Percentiles rank a stretch among this genome's conserved stretches.
Conservation (phyloP, 1,140 invertebrate species). For the Neotoxoptera formosana region DNA sequence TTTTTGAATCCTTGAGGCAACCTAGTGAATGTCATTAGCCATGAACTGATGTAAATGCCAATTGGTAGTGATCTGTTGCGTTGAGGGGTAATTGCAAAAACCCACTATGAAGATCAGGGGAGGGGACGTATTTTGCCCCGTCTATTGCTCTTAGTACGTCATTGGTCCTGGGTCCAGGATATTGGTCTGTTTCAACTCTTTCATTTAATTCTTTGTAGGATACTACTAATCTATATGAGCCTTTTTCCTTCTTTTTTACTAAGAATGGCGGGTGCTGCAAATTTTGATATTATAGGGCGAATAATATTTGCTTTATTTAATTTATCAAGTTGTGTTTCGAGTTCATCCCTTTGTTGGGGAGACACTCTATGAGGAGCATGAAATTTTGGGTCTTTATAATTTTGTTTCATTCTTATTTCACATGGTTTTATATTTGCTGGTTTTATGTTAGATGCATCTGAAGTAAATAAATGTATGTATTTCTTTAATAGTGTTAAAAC, state of each 20-base stretch:
- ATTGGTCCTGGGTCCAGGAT: too few relatives aligned
- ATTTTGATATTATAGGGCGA: background rate
- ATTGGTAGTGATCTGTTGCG: too few relatives aligned
- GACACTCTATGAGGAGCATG: background rate
- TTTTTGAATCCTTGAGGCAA: too few relatives aligned
- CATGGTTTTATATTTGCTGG: background rate
- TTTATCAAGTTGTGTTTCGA: conserved; percentile 25
- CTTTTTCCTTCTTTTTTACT: conserved; percentile 4
- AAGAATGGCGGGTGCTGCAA: background rate
- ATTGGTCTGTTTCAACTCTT: conserved; percentile 27
- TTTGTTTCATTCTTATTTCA: background rate
- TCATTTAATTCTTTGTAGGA: conserved; percentile 60
- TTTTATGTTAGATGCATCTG: too few relatives aligned
- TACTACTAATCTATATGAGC: background rate
- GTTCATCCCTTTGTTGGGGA: background rate
- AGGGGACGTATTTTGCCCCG: too few relatives aligned
- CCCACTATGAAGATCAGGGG: too few relatives aligned
- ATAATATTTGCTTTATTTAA: background rate
- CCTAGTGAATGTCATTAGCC: too few relatives aligned
- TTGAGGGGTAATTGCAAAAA: too few relatives aligned
- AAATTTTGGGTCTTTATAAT: background rate
- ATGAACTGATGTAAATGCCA: too few relatives aligned
- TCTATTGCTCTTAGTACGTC: too few relatives aligned
- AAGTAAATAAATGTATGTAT: too few relatives aligned
- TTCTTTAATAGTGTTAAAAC: too few relatives aligned